Percentiles rank a stretch among this genome's conserved stretches.
Evolutionary conservation across 2,888 invertebrate genomes (phyloP).

Genomic region (Calliphora vomitoria): DNA sequence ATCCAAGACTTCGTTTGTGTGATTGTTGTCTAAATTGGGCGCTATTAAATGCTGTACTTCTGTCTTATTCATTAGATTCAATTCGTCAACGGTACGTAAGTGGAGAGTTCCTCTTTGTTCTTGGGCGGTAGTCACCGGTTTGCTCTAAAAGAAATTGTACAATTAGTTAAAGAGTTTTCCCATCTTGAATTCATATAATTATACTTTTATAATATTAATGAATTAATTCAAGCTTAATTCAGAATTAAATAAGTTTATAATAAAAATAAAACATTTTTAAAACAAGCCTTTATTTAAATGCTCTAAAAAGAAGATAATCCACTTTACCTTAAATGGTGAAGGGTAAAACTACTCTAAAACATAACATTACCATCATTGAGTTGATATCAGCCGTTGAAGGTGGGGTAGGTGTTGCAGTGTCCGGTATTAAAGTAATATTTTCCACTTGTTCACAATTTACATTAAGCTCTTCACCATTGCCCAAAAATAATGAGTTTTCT

Average conservation of each 20-base stretch:
- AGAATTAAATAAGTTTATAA: no score
- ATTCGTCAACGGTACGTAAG: conserved; percentile 83
- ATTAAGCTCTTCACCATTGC: conserved; percentile 46
- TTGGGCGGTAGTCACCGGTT: conserved; percentile 52
- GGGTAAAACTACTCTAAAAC: not conserved
- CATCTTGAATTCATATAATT: no score
- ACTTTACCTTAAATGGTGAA: no score
- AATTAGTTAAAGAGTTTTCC: not conserved
- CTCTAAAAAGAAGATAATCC: no score
- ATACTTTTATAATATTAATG: no score
- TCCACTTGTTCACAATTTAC: conserved; percentile 50
- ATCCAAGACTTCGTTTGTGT: conserved; percentile 36
- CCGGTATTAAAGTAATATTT: conserved; percentile 74
- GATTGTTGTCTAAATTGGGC: conserved; percentile 79
- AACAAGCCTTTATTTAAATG: no score
- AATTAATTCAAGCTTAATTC: no score
- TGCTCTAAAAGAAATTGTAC: conserved; percentile 41
- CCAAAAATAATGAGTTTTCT: conserved; percentile 59
- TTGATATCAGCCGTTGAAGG: conserved; percentile 46
- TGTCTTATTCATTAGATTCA: conserved; percentile 84
- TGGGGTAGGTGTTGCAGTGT: conserved; percentile 74
- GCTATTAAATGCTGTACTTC: conserved; percentile 83
- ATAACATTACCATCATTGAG: conserved; percentile 43
- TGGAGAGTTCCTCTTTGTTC: conserved; percentile 81
- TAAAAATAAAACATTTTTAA: no score